Conservation (phyloP, 2,888 invertebrate genomes). For the Nemoura dubitans region DNA sequence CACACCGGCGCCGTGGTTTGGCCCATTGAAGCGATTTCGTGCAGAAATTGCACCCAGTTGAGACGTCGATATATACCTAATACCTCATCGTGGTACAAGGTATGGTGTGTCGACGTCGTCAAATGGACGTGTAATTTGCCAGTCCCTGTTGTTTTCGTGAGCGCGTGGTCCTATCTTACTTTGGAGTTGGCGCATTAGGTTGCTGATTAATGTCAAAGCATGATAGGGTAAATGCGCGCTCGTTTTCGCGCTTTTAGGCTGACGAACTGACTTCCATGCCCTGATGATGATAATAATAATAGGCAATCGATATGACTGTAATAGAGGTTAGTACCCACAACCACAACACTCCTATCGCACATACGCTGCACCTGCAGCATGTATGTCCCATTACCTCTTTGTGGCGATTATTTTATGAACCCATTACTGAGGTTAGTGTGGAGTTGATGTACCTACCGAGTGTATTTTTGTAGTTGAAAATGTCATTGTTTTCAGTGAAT, state of each 20-base stretch:
- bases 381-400: too few relatives aligned
- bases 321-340: background rate
- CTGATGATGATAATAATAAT: background rate
- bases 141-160: background rate
- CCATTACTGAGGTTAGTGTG: too few relatives aligned
- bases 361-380: too few relatives aligned
- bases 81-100: too few relatives aligned
- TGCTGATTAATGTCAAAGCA: background rate
- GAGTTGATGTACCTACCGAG: too few relatives aligned
- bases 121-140: background rate
- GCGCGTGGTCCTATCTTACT: background rate
- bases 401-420: too few relatives aligned
- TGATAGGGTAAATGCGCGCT: background rate
- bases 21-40: too few relatives aligned
- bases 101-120: too few relatives aligned
- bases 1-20: background rate
- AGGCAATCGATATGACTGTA: background rate
- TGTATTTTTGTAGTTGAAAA: too few relatives aligned
- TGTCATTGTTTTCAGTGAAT: too few relatives aligned
- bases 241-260: background rate
- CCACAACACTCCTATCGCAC: background rate
- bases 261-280: background rate
- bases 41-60: too few relatives aligned
- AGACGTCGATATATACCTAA: too few relatives aligned
- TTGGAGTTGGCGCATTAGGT: background rate